These are phyloP conservation scores for Clostera curtula DNA, from an alignment of 2,888 invertebrate species.

Conservation along the genomic window DNA sequence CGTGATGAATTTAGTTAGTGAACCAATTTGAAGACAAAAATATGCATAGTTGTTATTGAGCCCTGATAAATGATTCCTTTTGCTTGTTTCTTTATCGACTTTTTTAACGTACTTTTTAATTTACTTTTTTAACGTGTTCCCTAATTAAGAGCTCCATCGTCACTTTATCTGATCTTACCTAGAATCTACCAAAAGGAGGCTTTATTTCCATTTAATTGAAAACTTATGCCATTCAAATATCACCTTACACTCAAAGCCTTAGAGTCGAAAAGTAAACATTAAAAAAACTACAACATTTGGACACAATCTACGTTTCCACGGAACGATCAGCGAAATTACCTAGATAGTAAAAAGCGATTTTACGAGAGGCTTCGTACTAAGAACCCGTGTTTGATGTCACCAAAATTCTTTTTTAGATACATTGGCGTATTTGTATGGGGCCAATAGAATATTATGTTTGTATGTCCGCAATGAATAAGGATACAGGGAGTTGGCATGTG, in stretches of 20 bases:
- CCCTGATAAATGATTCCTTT: too few species aligned
- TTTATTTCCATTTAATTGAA: neutral
- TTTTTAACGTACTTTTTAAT: too few species aligned
- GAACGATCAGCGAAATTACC: slow-evolving; percentile 23
- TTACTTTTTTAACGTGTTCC: too few species aligned
- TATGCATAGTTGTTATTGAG: too few species aligned
- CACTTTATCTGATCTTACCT: too few species aligned
- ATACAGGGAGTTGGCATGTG: slow-evolving; percentile 4
- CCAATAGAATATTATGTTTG: slow-evolving; percentile 7
- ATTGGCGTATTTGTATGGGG: slow-evolving; percentile 13
- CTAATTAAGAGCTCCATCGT: too few species aligned
- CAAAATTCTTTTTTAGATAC: slow-evolving; percentile 11
- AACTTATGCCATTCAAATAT: slow-evolving; percentile 4
- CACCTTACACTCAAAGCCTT: slow-evolving; percentile 1
- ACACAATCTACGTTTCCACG: slow-evolving; percentile 21
- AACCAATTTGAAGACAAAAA: too few species aligned
- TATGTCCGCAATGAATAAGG: slow-evolving; percentile 13
- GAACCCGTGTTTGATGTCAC: slow-evolving; percentile 10
- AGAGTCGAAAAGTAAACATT: slow-evolving; percentile 1
- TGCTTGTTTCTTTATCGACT: too few species aligned
- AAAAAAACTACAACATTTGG: slow-evolving; percentile 13
- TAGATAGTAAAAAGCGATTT: slow-evolving; percentile 28
- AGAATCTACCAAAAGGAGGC: slow-evolving; percentile 9
- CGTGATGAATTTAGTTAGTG: too few species aligned
- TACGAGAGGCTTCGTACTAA: slow-evolving; percentile 21